Conservation (phyloP, 2,113 vertebrate species). For the Pterocles gutturalis region DNA sequence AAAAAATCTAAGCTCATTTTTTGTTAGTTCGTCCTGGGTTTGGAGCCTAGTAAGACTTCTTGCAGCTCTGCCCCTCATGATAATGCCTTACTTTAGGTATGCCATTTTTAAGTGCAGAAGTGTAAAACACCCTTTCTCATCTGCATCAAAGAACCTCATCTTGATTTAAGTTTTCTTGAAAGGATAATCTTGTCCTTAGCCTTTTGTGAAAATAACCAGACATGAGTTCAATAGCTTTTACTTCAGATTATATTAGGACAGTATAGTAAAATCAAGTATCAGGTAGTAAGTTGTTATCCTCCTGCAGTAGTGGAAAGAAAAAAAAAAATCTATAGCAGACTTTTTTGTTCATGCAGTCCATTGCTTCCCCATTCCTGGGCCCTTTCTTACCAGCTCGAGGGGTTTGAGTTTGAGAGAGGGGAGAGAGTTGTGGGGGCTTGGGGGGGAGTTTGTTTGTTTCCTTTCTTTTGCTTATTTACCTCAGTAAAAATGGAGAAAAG, state of each 20-base stretch:
- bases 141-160: neutral
- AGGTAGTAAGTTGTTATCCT: neutral
- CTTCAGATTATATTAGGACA: neutral
- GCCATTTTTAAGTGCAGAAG: neutral
- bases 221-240: neutral
- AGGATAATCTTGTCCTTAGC: neutral
- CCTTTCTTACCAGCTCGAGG: neutral
- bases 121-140: neutral
- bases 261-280: neutral
- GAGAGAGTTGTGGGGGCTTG: neutral
- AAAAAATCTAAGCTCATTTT: neutral
- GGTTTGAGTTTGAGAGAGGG: neutral
- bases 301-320: neutral
- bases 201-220: neutral
- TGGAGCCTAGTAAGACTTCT: neutral
- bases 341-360: neutral
- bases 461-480: neutral
- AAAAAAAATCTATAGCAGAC: neutral
- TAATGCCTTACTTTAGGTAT: neutral
- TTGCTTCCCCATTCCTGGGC: neutral
- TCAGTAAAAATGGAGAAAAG: neutral
- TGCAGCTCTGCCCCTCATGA: neutral
- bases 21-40: neutral
- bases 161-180: neutral
- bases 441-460: neutral